Evolutionary conservation across 2,113 vertebrate genomes (phyloP), one percentile per base, ranked within the genome.

Genomic region (Crotophaga sulcirostris): DNA sequence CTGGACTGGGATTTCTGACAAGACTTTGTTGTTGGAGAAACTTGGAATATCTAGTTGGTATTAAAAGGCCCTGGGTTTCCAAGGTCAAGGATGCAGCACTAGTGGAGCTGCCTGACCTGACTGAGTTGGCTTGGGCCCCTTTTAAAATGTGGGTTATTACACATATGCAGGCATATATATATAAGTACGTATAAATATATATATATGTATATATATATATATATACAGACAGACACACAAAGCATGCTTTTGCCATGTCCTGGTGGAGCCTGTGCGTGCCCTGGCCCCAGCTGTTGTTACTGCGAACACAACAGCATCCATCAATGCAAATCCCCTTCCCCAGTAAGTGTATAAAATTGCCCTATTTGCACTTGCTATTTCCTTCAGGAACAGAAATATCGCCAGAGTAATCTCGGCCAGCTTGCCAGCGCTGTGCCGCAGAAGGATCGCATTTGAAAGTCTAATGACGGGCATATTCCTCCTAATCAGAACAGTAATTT

Each of bases 321-420:
- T 51, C 82, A 52, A 26, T 13, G 45, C 66, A 58, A 89, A 89
- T 58, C 69, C 83, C 73, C 23, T 54, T 67, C 56, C 78, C 74
- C 52, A 11, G 47, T 11, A 68, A 93, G 79, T 23, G 54, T 42
- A 40, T 38, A 36, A 75, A 94, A 79, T 26, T 33, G 74, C 95
- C 90, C 66, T 29, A 42, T 79, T 81, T 87, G 84, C 82, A 47
- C 69, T 89, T 21, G 25, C 62, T 36, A 11, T 84, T 95, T 89
- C 93, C 94, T 95, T 55, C 92, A 86, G 94, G 89, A 90, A 17
- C 85, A 59, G 85, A 38, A 88, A 88, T 83, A 88, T 67, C 83
- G 5, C 85, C 3, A 13, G 66, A 62, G 54, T 15, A 10, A 82
- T 81, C 94, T 33, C 21, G 49, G 77, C 70, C 7, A 20, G n/a